Base-by-base conservation (phyloP, 2,888 invertebrate species). In the Nymphalis c-album region DNA sequence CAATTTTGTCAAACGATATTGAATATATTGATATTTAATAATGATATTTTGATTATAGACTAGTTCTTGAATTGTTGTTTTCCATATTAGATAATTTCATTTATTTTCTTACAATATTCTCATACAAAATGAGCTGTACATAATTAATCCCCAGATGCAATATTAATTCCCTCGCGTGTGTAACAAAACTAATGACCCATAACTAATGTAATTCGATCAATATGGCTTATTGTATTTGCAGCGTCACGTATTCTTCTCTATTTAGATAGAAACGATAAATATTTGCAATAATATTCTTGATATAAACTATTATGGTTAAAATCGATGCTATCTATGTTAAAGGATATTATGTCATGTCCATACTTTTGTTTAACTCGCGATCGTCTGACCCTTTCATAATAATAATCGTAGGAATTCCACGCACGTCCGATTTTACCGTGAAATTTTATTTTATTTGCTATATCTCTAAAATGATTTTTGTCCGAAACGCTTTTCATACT, bases 181-280 rank as follows among this genome's bases (percentile, higher is more conserved):
- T 53, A 22, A 22, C 22, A 2, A 57, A 57, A 57, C 35, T 57
- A 57, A 57, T 57, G 57, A 18, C 57, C 35, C 40, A 18, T 40
- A 35, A 57, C 57, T n/a, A 57, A 57, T 40, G 57, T 40, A 7
- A 57, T 57, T 18, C 57, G 35, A 40, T 57, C 18, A 18, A 57
- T 57, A 40, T 18, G 26, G n/a, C 18, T 57, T 40, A 26, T 57
- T 35, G 40, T 57, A 57, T 57, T n/a, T 18, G 57, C 57, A 53
- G 31, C 26, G 26, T 7, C 13, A 8, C 18, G 8, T 57, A 35
- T n/a, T 57, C n/a, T 57, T 35, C 8, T 57, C 35, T 57, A 57
- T n/a, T 18, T 8, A n/a, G 17, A 47, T 55, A 10, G 10, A 40
- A 40, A 13, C 4, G 40, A 40, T 40, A 40, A 40, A 40, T 40